Evolutionary conservation across 2,888 invertebrate species (phyloP).

Genomic region (Agrochola macilenta): DNA sequence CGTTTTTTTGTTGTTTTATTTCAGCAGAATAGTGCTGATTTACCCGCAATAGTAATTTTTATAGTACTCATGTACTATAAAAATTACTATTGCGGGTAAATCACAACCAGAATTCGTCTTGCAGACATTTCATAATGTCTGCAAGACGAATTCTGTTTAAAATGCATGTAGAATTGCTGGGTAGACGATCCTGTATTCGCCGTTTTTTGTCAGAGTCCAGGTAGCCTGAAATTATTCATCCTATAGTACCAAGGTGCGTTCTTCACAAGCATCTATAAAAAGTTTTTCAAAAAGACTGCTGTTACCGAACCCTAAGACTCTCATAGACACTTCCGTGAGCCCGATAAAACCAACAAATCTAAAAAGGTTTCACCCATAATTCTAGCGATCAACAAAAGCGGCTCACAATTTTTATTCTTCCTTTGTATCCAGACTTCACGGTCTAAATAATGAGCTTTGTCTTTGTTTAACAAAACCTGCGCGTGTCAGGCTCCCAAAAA

Average conservation of each 20-base stretch:
- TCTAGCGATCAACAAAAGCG: slow-evolving; percentile 35
- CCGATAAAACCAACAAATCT: slow-evolving; percentile 7
- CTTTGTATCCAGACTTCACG: slow-evolving; percentile 56
- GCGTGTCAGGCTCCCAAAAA: slow-evolving; percentile 32
- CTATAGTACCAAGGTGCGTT: neutral
- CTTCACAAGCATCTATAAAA: neutral
- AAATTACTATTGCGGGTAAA: too few relatives aligned
- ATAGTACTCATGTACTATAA: too few relatives aligned
- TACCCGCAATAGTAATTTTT: neutral
- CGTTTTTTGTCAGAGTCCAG: neutral
- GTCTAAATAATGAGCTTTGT: slow-evolving; percentile 56
- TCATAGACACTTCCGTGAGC: neutral
- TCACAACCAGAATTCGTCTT: too few relatives aligned
- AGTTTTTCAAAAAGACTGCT: neutral
- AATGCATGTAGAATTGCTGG: too few relatives aligned
- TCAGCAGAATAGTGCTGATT: neutral
- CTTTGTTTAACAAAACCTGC: slow-evolving; percentile 36
- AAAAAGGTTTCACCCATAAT: slow-evolving; percentile 11
- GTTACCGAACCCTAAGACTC: neutral
- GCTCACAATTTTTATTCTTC: slow-evolving; percentile 32
- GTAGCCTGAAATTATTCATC: neutral
- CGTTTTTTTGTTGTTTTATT: slow-evolving; percentile 16
- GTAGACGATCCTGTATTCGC: neutral
- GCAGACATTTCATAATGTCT: too few relatives aligned
- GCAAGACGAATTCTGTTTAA: neutral